Conservation (phyloP, 1,140 invertebrate genomes). For the Ceratosolen solmsi region DNA sequence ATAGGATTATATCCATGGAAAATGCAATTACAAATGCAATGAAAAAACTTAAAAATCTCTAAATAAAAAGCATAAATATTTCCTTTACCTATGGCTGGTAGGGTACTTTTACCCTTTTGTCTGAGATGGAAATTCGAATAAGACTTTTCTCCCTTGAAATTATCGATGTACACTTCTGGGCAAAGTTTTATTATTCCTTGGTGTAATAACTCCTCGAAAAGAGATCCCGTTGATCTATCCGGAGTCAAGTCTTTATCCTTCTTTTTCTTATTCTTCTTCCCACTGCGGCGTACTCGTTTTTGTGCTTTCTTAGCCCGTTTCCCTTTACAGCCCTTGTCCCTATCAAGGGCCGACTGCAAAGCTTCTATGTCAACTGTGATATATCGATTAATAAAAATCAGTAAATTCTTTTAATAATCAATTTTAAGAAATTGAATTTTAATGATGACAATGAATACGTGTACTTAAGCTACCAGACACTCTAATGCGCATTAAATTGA, state of each 20-base stretch:
- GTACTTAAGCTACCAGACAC: not conserved
- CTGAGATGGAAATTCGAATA: constrained; percentile 76
- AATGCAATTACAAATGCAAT: no score
- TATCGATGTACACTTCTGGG: constrained; percentile 80
- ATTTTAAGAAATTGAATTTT: no score
- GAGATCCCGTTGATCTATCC: constrained; percentile 89
- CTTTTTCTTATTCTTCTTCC: constrained; percentile 92
- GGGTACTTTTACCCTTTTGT: constrained; percentile 76
- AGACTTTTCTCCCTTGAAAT: constrained; percentile 88
- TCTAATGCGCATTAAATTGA: not conserved
- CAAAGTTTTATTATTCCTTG: constrained; percentile 92
- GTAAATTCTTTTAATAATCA: no score
- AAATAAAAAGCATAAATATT: no score
- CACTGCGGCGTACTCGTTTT: constrained; percentile 84
- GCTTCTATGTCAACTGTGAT: constrained; percentile 67
- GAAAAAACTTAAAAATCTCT: no score
- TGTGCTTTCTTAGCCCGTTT: constrained; percentile 88
- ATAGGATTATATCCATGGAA: no score
- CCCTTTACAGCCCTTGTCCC: constrained; percentile 81
- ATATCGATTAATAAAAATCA: no score
- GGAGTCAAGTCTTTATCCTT: constrained; percentile 97
- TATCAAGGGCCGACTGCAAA: constrained; percentile 81
- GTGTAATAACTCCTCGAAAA: constrained; percentile 92
- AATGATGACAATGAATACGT: not conserved
- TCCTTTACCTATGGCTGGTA: constrained; percentile 66